Evolutionary conservation across 2,113 vertebrate genomes (phyloP), one percentile per base, ranked within the genome.

Genomic region (Sarotherodon lohbergeri): DNA sequence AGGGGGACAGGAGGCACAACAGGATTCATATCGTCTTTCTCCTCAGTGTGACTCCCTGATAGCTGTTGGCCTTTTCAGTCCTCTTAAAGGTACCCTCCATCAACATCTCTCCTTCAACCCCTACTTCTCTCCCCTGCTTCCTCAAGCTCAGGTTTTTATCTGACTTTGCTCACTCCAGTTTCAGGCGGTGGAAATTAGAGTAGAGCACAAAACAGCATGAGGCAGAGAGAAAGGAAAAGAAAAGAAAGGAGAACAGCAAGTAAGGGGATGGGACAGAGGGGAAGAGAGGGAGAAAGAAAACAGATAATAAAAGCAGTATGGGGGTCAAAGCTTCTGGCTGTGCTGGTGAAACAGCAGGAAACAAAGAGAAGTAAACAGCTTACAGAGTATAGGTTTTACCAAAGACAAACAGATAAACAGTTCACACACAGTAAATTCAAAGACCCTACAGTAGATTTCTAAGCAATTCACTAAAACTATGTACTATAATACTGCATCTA

Each of bases 241-340:
- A 32, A 50, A n/a, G 48, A 76, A 43, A 27, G 32, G 17, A 12
- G 46, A 81, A 79, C 55, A 32, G 54, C 82, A 82, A 81, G 79
- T 29, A 43, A 92, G 71, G 84, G 46, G 84, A 86, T 29, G 59
- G 55, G 71, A 92, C 22, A 54, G 73, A 76, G 59, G 46, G 50
- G 61, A 39, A 56, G 43, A 76, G 41, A 76, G 24, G 8, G 52
- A 89, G 79, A 14, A 39, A 82, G 81, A 88, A 90, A 78, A 87
- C 16, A 27, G 59, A 90, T 79, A 89, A 94, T 91, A 89, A 92
- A 94, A 90, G 76, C 93, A 83, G 90, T 84, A 87, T 84, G 86
- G 73, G 86, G 85, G 76, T 86, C 87, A 84, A 73, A 87, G 82
- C 90, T 90, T 88, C 89, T 88, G 61, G 88, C 88, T 93, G 90